Percentiles rank a stretch among this genome's conserved stretches.
These are phyloP conservation scores for Listronotus bonariensis DNA, from an alignment of 1,140 invertebrate species.

Conservation along the genomic window DNA sequence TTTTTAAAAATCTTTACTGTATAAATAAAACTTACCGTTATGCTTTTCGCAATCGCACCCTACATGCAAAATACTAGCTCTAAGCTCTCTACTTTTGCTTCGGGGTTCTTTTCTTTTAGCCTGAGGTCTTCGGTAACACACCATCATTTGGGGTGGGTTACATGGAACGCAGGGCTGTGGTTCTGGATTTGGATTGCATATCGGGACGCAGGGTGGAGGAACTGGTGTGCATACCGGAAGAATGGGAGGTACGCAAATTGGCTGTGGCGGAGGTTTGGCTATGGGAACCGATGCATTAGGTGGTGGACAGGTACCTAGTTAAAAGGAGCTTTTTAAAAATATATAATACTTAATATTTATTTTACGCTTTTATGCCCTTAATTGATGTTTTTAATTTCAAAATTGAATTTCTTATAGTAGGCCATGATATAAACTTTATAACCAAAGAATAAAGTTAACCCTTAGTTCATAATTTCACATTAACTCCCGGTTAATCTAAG, in stretches of 20 bases:
- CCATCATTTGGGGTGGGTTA: slow-evolving; percentile 54
- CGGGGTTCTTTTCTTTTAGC: slow-evolving; percentile 36
- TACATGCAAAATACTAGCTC: slow-evolving; percentile 67
- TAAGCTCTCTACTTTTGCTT: slow-evolving; percentile 69
- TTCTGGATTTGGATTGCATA: slow-evolving; percentile 44
- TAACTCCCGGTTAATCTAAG: too few species aligned
- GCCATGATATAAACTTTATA: too few species aligned
- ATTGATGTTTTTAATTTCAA: too few species aligned
- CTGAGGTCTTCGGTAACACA: slow-evolving; percentile 48
- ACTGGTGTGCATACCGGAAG: slow-evolving; percentile 49
- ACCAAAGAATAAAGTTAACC: too few species aligned
- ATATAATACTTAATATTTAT: too few species aligned
- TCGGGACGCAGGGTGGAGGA: slow-evolving; percentile 47
- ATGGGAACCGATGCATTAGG: slow-evolving; percentile 41
- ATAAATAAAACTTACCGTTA: slow-evolving; percentile 61
- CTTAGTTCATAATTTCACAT: too few species aligned
- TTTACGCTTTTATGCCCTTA: too few species aligned
- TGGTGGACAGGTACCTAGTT: slow-evolving; percentile 38
- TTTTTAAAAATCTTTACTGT: not conserved
- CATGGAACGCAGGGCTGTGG: slow-evolving; percentile 52
- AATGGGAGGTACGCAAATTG: slow-evolving; percentile 43
- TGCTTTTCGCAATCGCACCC: slow-evolving; percentile 74
- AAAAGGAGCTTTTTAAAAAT: too few species aligned
- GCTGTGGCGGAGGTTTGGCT: slow-evolving; percentile 27
- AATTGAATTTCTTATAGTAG: too few species aligned